Evolutionary conservation across 2,797 vertebrate species (phyloP), one percentile per base, ranked within the genome.

Genomic region (Esox lucius): DNA sequence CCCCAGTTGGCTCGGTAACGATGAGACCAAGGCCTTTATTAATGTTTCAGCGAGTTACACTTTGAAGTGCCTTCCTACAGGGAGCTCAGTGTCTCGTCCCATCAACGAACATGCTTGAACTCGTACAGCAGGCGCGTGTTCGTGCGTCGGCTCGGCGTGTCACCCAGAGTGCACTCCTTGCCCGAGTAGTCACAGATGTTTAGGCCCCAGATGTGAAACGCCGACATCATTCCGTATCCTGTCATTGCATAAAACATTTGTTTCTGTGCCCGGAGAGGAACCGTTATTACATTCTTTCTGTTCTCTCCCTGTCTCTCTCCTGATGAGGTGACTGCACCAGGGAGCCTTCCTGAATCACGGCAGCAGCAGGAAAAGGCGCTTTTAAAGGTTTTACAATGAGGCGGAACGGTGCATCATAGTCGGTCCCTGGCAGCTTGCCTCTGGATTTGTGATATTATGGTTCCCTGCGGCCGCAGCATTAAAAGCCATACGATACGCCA

Each of bases 161-260:
- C 28, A 16, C 26, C 6, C 62, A 15, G 62, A 31, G 28, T 1
- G 24, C 15, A 33, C 28, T 6, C 28, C 28, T 28, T 15, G 6
- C 28, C 16, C 16, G 31, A 75, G 61, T 24, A 31, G 3, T 11
- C 68, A 24, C 24, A 53, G 42, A 19, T 26, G 19, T 65, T 35
- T 42, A 42, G 62, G 31, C 46, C 48, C 17, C 69, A 46, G 75
- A 62, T 35, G 62, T 76, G 75, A 71, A 53, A 35, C 42, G 69
- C 31, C 17, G 31, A 56, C 65, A 75, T 75, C 2, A 13, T 66
- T 71, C 28, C 64, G 68, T 48, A 26, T 75, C 28, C 31, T 71
- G 39, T 48, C 69, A 28, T 35, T 61, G 15, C 35, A 28, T 39
- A 35, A 65, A 56, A 53, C 11, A 33, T 71, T 59, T 73, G 61